These are phyloP conservation scores for Hermetia illucens DNA, from an alignment of 1,140 invertebrate species.

Conservation along the genomic window DNA sequence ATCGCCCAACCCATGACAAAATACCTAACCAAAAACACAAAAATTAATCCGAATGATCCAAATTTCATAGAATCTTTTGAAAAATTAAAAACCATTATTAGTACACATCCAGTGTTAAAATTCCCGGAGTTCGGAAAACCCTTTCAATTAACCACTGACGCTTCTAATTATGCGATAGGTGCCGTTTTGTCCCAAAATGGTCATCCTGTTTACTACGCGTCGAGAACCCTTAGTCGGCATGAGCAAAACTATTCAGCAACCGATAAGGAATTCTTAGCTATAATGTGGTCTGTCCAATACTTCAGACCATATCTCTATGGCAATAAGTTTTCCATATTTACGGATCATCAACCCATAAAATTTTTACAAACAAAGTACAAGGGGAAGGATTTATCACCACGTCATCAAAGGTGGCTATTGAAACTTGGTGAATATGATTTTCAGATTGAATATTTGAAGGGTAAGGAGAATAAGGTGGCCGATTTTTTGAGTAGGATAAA, in stretches of 20 bases:
- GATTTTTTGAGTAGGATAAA: too few relatives aligned
- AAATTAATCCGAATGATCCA: slow-evolving; percentile 5
- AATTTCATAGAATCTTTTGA: not conserved
- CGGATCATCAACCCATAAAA: slow-evolving; percentile 27
- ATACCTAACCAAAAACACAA: not conserved
- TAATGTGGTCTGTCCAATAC: slow-evolving; percentile 23
- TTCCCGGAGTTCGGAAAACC: too few relatives aligned
- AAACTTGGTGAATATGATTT: slow-evolving; percentile 31
- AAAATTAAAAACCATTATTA: too few relatives aligned
- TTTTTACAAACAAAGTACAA: slow-evolving; percentile 18
- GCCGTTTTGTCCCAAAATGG: slow-evolving; percentile 17
- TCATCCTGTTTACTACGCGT: slow-evolving; percentile 22
- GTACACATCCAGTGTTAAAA: too few relatives aligned
- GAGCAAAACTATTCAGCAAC: slow-evolving; percentile 30
- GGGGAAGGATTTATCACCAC: slow-evolving; percentile 29
- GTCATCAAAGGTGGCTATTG: slow-evolving; percentile 34
- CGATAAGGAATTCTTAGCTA: slow-evolving; percentile 32
- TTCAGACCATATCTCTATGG: slow-evolving; percentile 29
- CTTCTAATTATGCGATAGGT: slow-evolving; percentile 16
- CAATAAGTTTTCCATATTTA: slow-evolving; percentile 16
- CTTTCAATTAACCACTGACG: slow-evolving; percentile 18
- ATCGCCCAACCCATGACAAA: slow-evolving; percentile 1
- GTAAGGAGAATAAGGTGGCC: slow-evolving; percentile 7
- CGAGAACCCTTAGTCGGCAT: slow-evolving; percentile 16
- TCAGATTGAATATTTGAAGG: slow-evolving; percentile 27